phyloP scores from a whole-genome alignment of 2,113 vertebrate species.

The Diadophis punctatus region DNA sequence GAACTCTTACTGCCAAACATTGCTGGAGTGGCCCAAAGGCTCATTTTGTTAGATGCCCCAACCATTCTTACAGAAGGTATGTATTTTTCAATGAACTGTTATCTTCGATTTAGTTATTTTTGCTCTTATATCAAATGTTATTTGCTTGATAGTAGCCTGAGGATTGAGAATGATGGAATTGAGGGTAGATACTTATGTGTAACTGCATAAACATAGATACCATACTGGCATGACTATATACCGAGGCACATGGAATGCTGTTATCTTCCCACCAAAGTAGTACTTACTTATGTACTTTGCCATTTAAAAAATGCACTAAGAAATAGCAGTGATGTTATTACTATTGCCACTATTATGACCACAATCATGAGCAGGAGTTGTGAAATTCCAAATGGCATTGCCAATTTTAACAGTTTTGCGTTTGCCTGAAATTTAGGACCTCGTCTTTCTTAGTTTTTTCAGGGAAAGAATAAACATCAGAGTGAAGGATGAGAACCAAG shows the following conservation, averaged over 20 bases:
- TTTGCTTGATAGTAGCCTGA: not conserved
- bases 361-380: not conserved
- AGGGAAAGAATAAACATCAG: not conserved
- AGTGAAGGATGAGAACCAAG: not conserved
- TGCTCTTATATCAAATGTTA: constrained; percentile 18
- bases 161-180: not conserved
- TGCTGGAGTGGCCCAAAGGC: constrained; percentile 83
- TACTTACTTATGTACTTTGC: not conserved
- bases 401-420: not conserved
- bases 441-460: not conserved
- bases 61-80: constrained; percentile 92
- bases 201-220: not conserved
- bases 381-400: not conserved
- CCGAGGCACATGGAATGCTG: not conserved
- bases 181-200: not conserved
- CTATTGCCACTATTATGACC: not conserved
- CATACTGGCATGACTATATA: not conserved
- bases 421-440: not conserved
- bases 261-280: not conserved
- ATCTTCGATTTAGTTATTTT: constrained; percentile 22
- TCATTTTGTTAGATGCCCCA: constrained; percentile 81
- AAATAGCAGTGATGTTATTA: not conserved
- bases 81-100: constrained; percentile 70
- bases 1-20: constrained; percentile 82
- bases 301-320: not conserved